Evolutionary conservation across 2,797 vertebrate species (phyloP), one percentile per base, ranked within the genome.

Genomic region (Periophthalmus magnuspinnatus): DNA sequence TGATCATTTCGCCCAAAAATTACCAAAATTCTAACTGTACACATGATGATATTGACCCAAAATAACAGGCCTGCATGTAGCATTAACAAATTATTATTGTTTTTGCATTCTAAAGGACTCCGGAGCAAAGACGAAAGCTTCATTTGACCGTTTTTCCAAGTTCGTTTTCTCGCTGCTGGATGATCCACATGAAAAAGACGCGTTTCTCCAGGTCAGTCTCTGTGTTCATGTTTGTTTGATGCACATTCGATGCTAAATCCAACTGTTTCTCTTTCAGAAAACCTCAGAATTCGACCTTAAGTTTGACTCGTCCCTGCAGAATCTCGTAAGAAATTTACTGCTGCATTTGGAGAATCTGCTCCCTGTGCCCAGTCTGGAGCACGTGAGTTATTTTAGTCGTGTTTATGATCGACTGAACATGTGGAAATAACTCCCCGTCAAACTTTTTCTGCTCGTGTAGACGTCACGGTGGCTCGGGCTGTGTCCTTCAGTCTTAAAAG

Each of bases 241-340:
- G 3, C 28, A 19, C 7, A 17, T 6, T 48, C 6, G 14, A 17
- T n/a, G 14, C 10, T 62, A 0, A 1, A 2, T 6, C 45, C 13
- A 22, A 1, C 3, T 32, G 22, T 64, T 64, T 24, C 6, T 57
- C 69, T 10, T 74, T 34, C 54, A 80, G 67, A 78, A 80, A 69
- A 74, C 82, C 14, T 41, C 75, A 47, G 66, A 72, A 60, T 81
- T 80, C 41, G 72, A 71, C 24, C 41, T 68, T 22, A 72, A 76
- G 67, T 81, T 78, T 57, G 75, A 83, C 67, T 74, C 70, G 17
- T 65, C 75, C 7, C 61, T 77, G 0, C 70, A 81, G 60, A 45
- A 61, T 65, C 70, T 80, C 9, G 76, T 81, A 76, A 83, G 70
- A 64, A 77, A 77, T 45, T 79, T 81, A 56, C 75, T 84, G 34